Conservation (phyloP, 2,797 vertebrate genomes). For the Odontamblyopus rebecca region DNA sequence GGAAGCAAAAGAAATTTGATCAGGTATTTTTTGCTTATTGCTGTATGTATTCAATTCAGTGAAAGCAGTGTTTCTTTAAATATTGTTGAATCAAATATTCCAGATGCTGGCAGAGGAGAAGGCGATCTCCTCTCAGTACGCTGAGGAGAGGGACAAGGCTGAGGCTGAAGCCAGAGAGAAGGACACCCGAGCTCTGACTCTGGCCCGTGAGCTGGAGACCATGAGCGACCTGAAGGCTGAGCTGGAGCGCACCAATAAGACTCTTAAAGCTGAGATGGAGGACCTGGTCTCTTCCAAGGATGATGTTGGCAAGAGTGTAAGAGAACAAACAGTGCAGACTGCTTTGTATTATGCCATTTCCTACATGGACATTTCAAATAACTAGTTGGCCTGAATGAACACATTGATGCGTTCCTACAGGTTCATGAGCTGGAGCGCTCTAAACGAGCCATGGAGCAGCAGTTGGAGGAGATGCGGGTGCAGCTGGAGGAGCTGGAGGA, state of each 20-base stretch:
- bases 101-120: constrained; percentile 96
- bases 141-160: constrained; percentile 90
- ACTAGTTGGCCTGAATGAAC: background rate
- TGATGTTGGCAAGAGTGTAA: constrained; percentile 94
- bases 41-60: background rate
- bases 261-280: constrained; percentile 91
- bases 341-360: background rate
- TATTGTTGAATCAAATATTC: background rate
- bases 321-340: constrained; percentile 32
- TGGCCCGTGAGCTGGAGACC: constrained; percentile 88
- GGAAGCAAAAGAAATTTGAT: constrained; percentile 98
- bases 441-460: constrained; percentile 91
- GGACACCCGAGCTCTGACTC: constrained; percentile 87
- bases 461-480: constrained; percentile 93
- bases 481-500: constrained; percentile 97
- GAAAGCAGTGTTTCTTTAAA: background rate
- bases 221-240: constrained; percentile 84
- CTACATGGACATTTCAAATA: background rate
- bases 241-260: constrained; percentile 88
- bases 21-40: constrained; percentile 78
- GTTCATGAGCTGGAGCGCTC: constrained; percentile 96
- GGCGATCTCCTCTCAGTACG: constrained; percentile 84
- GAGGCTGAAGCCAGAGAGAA: constrained; percentile 96
- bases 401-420: constrained; percentile 58
- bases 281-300: constrained; percentile 95